phyloP scores from a whole-genome alignment of 2,888 invertebrate species.

The Schrankia costaestrigalis region DNA sequence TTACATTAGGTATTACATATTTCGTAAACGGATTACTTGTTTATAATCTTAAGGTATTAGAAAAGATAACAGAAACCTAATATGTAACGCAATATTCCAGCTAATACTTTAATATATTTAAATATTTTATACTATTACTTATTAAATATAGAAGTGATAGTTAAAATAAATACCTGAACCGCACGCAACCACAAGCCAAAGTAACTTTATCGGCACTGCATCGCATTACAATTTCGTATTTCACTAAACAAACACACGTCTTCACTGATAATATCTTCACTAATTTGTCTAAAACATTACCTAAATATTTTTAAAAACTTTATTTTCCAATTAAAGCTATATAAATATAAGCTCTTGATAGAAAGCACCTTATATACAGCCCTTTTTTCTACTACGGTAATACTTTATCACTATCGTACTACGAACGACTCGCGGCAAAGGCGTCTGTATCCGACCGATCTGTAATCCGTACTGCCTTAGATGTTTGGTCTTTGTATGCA shows the following conservation, averaged over 20 bases:
- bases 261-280: constrained; percentile 36
- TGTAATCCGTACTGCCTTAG: constrained; percentile 48
- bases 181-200: constrained; percentile 60
- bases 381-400: too few relatives aligned
- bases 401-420: constrained; percentile 22
- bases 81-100: too few relatives aligned
- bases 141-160: constrained; percentile 23
- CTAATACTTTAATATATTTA: too few relatives aligned
- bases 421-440: constrained; percentile 29
- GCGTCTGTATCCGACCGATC: constrained; percentile 50
- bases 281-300: too few relatives aligned
- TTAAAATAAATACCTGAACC: constrained; percentile 47
- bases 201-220: constrained; percentile 62
- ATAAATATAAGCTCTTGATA: too few relatives aligned
- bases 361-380: too few relatives aligned
- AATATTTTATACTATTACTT: not conserved
- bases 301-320: too few relatives aligned
- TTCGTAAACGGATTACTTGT: too few relatives aligned
- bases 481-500: constrained; percentile 24
- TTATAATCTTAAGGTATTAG: too few relatives aligned
- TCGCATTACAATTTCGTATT: constrained; percentile 50
- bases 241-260: constrained; percentile 64
- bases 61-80: too few relatives aligned
- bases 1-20: too few relatives aligned
- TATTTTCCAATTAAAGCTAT: too few relatives aligned